Conservation (phyloP, 1,140 invertebrate genomes). For the Drosophila lini region DNA sequence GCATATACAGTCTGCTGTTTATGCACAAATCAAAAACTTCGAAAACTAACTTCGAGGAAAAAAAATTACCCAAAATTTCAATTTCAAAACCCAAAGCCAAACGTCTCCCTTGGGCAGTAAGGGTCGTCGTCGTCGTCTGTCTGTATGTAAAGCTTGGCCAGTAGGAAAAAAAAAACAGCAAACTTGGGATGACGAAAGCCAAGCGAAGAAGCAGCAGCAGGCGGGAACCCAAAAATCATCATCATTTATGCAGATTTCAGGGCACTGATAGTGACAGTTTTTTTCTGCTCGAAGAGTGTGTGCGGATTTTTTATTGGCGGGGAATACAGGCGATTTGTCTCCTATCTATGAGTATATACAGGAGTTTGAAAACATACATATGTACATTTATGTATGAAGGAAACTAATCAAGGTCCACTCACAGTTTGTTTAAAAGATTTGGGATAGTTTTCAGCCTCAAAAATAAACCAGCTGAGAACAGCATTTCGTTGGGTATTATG, state of each 20-base stretch:
- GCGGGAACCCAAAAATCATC: slow-evolving; percentile 58
- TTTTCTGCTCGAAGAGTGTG: slow-evolving; percentile 28
- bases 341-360: slow-evolving; percentile 24
- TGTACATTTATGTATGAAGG: slow-evolving; percentile 13
- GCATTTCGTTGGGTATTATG: background rate
- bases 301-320: slow-evolving; percentile 4
- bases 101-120: slow-evolving; percentile 53
- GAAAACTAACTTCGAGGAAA: slow-evolving; percentile 13
- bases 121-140: slow-evolving; percentile 16
- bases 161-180: slow-evolving; percentile 15
- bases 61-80: slow-evolving; percentile 66
- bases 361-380: slow-evolving; percentile 23
- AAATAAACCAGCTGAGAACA: background rate
- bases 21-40: slow-evolving; percentile 51
- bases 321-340: slow-evolving; percentile 34
- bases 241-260: slow-evolving; percentile 79
- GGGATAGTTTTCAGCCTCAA: background rate
- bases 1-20: slow-evolving; percentile 28
- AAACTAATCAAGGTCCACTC: background rate
- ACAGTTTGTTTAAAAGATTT: slow-evolving; percentile 21
- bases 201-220: slow-evolving; percentile 27
- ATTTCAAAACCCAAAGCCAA: slow-evolving; percentile 50
- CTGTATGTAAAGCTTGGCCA: slow-evolving; percentile 54
- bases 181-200: slow-evolving; percentile 64
- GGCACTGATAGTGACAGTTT: slow-evolving; percentile 69